A percentile compares a stretch with the other conserved stretches of the same genome.
phyloP scores from a whole-genome alignment of 2,113 vertebrate genomes.

The Urocitellus parryii region DNA sequence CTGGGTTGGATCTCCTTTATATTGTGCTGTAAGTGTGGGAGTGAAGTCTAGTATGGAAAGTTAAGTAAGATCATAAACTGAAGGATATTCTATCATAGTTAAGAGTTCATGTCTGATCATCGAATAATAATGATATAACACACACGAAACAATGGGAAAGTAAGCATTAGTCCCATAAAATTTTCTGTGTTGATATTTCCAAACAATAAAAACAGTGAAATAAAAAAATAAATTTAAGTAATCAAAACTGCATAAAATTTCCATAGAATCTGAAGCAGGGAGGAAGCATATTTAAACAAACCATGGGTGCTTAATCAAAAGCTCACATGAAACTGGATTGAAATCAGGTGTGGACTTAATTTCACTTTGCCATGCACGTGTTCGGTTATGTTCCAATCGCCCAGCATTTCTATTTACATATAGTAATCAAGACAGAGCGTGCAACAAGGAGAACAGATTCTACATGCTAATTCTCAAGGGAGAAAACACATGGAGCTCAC shows the following conservation, averaged over 20 bases:
- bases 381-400: constrained; percentile 44
- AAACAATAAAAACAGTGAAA: not conserved
- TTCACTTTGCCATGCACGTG: constrained; percentile 32
- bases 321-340: constrained; percentile 34
- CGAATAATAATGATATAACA: constrained; percentile 25
- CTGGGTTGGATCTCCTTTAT: not conserved
- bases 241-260: constrained; percentile 4
- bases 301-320: not conserved
- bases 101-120: not conserved
- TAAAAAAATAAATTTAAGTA: not conserved
- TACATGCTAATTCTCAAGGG: constrained; percentile 39
- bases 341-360: constrained; percentile 69
- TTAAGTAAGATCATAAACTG: not conserved
- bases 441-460: not conserved
- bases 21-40: not conserved
- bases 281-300: constrained; percentile 51
- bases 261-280: not conserved
- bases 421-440: constrained; percentile 64
- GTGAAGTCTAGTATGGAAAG: not conserved
- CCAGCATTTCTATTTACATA: constrained; percentile 55
- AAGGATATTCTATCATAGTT: not conserved
- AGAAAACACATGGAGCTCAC: constrained; percentile 15
- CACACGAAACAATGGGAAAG: not conserved
- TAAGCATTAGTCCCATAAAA: not conserved
- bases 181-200: not conserved